A percentile compares a stretch with the other conserved stretches of the same genome.
Conservation (phyloP, 2,797 vertebrate species). For the Mormyrops boulengeri region DNA sequence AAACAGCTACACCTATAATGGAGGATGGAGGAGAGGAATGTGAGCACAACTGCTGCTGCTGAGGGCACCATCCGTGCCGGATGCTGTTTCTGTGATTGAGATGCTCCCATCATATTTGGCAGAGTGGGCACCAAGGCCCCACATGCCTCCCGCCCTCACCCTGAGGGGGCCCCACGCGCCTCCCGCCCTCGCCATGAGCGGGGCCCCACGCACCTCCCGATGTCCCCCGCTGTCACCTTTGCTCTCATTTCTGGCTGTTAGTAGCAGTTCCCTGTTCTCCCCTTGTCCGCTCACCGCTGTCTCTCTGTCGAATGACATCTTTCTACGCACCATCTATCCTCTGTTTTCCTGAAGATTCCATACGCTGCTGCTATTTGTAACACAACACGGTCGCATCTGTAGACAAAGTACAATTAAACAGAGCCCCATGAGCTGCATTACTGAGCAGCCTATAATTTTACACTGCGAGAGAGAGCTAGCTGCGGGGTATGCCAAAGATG, state of each 20-base stretch:
- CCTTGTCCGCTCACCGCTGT: background rate
- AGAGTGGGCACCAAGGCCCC: background rate
- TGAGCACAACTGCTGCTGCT: constrained; percentile 30
- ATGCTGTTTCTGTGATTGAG: constrained; percentile 19
- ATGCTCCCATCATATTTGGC: constrained; percentile 32
- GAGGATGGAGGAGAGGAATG: background rate
- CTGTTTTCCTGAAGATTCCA: background rate
- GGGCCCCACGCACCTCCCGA: background rate
- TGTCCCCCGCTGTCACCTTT: background rate
- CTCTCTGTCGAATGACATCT: background rate
- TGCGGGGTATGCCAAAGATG: background rate
- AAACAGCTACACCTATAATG: constrained; percentile 43
- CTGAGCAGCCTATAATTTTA: background rate
- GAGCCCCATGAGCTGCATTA: background rate
- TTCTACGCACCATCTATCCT: background rate
- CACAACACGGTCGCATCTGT: background rate
- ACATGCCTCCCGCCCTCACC: background rate
- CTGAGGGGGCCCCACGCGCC: background rate
- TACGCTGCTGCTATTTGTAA: background rate
- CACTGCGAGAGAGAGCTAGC: background rate
- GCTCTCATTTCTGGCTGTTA: background rate
- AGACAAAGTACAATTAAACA: background rate
- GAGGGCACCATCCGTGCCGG: background rate
- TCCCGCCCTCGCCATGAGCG: background rate
- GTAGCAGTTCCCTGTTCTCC: background rate